Percentiles rank a stretch among this genome's conserved stretches.
Conservation (phyloP, 2,888 invertebrate species). For the Pollenia griseotomentosa region DNA sequence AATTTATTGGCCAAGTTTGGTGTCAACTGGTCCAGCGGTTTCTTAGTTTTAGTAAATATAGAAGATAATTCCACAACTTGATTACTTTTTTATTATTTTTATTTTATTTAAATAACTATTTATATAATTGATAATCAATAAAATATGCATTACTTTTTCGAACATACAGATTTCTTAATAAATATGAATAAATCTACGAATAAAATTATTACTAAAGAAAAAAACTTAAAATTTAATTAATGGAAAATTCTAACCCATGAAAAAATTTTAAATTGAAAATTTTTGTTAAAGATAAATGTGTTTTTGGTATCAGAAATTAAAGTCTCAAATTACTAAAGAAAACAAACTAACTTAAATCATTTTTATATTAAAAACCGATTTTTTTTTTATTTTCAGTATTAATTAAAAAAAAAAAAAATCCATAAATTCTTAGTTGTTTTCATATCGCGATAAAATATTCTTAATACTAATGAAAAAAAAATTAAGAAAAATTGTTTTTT, state of each 20-base stretch:
- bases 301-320: constrained; percentile 69
- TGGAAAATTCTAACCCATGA: constrained; percentile 19
- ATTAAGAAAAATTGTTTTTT: constrained; percentile 13
- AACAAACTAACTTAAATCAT: background rate
- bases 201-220: constrained; percentile 45
- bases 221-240: constrained; percentile 17
- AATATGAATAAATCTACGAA: constrained; percentile 53
- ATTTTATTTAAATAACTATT: constrained; percentile 68
- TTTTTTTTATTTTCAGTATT: background rate
- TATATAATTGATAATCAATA: constrained; percentile 65
- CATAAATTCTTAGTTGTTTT: too few species aligned
- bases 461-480: constrained; percentile 27
- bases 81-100: constrained; percentile 37
- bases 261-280: constrained; percentile 22
- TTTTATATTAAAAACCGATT: constrained; percentile 18
- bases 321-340: constrained; percentile 24
- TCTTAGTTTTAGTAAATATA: background rate
- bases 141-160: constrained; percentile 48
- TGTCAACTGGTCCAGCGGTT: too few species aligned
- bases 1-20: too few species aligned
- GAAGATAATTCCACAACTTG: background rate
- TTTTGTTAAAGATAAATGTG: background rate
- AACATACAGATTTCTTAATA: constrained; percentile 62
- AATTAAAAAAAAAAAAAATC: background rate
- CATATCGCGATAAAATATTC: background rate